These are phyloP conservation scores for Pterocles orientalis DNA, from an alignment of 2,113 vertebrate species.

Conservation along the genomic window DNA sequence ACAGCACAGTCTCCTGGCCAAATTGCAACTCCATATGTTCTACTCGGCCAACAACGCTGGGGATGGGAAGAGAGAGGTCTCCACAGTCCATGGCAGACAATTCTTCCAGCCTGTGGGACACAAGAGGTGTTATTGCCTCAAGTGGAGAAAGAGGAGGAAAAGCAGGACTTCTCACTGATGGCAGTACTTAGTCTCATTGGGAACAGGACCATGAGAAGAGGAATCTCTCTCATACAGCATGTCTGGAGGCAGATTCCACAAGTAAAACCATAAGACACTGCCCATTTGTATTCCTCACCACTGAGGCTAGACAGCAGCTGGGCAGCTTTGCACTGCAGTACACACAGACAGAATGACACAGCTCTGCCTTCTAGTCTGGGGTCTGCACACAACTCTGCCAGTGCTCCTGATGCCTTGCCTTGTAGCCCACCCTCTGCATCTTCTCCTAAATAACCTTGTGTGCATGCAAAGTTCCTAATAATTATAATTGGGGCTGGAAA, in stretches of 20 bases:
- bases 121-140: conserved; percentile 34
- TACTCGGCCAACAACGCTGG: conserved; percentile 68
- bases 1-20: conserved; percentile 81
- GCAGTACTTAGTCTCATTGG: background rate
- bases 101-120: conserved; percentile 73
- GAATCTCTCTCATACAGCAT: background rate
- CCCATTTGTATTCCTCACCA: background rate
- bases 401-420: background rate
- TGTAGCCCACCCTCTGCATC: background rate
- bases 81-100: conserved; percentile 37
- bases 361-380: background rate
- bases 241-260: background rate
- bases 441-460: background rate
- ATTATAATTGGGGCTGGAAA: background rate
- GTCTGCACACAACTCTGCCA: background rate
- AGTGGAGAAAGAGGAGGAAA: background rate
- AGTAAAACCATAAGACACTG: background rate
- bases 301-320: background rate
- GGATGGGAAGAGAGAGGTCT: conserved; percentile 28
- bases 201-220: background rate
- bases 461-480: background rate
- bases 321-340: background rate
- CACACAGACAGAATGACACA: background rate
- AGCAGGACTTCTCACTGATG: background rate
- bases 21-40: conserved; percentile 83